Base-by-base conservation (phyloP, 2,888 invertebrate species). In the Oxystoma pomonae region DNA sequence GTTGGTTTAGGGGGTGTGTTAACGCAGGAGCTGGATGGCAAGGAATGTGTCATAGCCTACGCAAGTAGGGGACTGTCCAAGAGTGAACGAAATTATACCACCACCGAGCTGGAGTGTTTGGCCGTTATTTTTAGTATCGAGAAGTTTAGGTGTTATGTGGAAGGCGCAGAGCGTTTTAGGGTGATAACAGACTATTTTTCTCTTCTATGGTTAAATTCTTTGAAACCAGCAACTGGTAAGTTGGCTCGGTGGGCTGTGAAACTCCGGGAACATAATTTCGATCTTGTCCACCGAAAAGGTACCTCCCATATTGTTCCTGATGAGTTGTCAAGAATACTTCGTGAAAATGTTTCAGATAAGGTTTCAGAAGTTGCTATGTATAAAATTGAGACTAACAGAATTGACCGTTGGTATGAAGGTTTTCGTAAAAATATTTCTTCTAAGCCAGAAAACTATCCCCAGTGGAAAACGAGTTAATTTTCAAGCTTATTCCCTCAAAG, bases 61-160 rank as follows among this genome's bases (percentile, higher is more conserved):
- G 60, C 61, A 16, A 61, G 57, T 57, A 68, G 72, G 1, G 60
- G 71, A 1, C 60, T 75, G 0, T 69, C 64, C 5, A 56, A 61
- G 16, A 64, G 65, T 1, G 73, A 74, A 64, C 63, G n/a, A n/a
- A n/a, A n/a, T n/a, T n/a, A n/a, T n/a, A n/a, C n/a, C n/a, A n/a
- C n/a, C n/a, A n/a, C n/a, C 51, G 72, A 75, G 59, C 16, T 61
- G 20, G 74, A 75, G 63, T 65, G 67, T 51, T 59, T 72, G 1
- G 70, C 69, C 0, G 64, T 73, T 16, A 16, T 74, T 49, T 71
- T 70, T 56, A 61, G 60, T 5, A 62, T 70, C 12, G 67, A 69
- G 55, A 70, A 67, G 60, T 71, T 63, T 72, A 68, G 51, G 55
- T 70, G 1, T n/a, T n/a, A n/a, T n/a, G n/a, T n/a, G n/a, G n/a